Evolutionary conservation across 2,113 vertebrate species (phyloP), one percentile per base, ranked within the genome.

Genomic region (Chroicocephalus ridibundus): DNA sequence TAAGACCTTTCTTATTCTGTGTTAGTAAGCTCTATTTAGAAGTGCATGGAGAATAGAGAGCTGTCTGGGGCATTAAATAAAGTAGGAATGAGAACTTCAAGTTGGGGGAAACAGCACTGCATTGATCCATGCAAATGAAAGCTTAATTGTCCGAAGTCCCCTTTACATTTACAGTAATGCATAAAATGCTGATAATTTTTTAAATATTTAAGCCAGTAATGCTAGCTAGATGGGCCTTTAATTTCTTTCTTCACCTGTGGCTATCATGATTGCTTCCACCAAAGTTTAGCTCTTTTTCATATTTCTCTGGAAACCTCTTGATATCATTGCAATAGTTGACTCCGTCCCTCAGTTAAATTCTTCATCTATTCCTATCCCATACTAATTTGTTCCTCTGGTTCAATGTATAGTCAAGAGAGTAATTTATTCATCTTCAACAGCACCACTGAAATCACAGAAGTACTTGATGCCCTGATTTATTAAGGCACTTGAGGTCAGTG

Each of bases 401-500:
- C 75, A 93, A 31, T 58, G 61, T 89, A 91, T 91, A 94, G 95
- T 92, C 82, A 90, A 54, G 82, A 96, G 92, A 94, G 34, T 88
- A 88, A 96, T 94, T 94, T 92, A 80, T 93, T 88, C 75, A 77
- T 92, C 58, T 83, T 61, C 66, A 77, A 6, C 61, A 95, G 79
- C 68, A 76, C 78, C 46, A 76, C 62, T 82, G 92, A 93, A 95
- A 90, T 93, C 93, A 91, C 87, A 96, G 58, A 93, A 85, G 93
- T 72, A 77, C 94, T 94, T 82, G 90, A 93, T 96, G 87, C 62
- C 40, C 90, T 96, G 85, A 92, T 97, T 94, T 96, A 94, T 95
- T 89, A 86, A 94, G 90, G 92, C 58, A 90, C 79, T 96, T 77
- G 42, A 92, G 93, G 90, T 97, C 94, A 92, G 66, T 83, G 85